Conservation (phyloP, 2,888 invertebrate species). For the Philaethria dido region DNA sequence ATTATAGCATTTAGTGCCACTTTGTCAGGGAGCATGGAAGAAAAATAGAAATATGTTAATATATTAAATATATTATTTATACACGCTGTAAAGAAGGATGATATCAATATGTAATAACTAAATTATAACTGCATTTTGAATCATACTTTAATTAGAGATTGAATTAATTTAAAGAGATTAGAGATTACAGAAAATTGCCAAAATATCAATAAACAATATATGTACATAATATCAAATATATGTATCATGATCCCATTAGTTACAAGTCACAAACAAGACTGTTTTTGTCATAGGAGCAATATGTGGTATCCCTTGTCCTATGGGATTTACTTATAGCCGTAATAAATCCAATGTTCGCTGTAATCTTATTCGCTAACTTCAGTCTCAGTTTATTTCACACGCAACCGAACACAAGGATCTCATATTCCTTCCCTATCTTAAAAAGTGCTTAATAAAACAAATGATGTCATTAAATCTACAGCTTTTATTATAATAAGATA, state of each 20-base stretch:
- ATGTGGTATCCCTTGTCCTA: slow-evolving; percentile 46
- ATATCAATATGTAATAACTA: background rate
- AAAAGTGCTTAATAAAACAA: slow-evolving; percentile 3
- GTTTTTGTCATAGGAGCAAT: slow-evolving; percentile 33
- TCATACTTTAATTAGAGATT: background rate
- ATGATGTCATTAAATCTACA: background rate
- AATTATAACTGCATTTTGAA: background rate
- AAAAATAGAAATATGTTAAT: slow-evolving; percentile 46
- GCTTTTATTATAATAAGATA: background rate
- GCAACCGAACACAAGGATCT: slow-evolving; percentile 56
- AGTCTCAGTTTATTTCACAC: slow-evolving; percentile 66
- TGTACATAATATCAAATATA: slow-evolving; percentile 3
- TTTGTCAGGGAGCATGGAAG: slow-evolving; percentile 73
- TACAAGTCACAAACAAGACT: slow-evolving; percentile 36
- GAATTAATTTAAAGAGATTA: no score
- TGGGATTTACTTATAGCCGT: slow-evolving; percentile 69
- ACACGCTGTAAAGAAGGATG: background rate
- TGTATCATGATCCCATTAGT: slow-evolving; percentile 15
- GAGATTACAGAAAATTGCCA: slow-evolving; percentile 45
- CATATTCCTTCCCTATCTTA: slow-evolving; percentile 29
- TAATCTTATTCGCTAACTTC: slow-evolving; percentile 68
- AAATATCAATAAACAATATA: slow-evolving; percentile 24
- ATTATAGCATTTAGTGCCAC: slow-evolving; percentile 82
- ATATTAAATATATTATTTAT: background rate
- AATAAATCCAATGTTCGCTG: slow-evolving; percentile 73